A percentile compares a stretch with the other conserved stretches of the same genome.
Evolutionary conservation across 2,797 vertebrate genomes (phyloP).

Genomic region (Astyanax mexicanus): DNA sequence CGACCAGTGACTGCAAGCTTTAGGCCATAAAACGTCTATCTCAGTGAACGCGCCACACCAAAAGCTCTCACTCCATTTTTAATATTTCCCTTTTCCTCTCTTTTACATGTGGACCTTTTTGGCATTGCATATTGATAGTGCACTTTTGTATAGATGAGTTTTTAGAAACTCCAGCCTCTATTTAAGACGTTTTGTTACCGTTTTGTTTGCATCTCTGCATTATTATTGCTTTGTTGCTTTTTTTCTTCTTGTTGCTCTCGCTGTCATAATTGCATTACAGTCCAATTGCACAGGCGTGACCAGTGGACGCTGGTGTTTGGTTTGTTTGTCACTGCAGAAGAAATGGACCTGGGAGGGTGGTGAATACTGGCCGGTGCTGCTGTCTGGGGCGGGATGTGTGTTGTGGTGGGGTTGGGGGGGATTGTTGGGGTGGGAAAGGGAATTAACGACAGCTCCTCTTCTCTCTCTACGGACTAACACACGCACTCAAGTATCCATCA

Average conservation of each 20-base stretch:
- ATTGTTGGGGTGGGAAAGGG: constrained; percentile 21
- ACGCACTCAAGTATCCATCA: constrained; percentile 57
- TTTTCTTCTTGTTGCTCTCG: constrained; percentile 60
- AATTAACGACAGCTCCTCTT: constrained; percentile 41
- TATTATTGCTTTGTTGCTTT: constrained; percentile 63
- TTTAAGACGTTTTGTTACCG: constrained; percentile 74
- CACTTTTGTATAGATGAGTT: constrained; percentile 79
- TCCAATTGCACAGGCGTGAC: constrained; percentile 59
- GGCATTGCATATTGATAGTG: constrained; percentile 78
- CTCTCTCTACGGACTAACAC: constrained; percentile 49
- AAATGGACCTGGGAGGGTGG: constrained; percentile 35
- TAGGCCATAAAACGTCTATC: constrained; percentile 59
- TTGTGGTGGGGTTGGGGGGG: constrained; percentile 10
- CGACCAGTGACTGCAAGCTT: constrained; percentile 70
- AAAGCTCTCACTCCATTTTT: constrained; percentile 55
- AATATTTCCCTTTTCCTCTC: constrained; percentile 25
- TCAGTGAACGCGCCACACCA: constrained; percentile 67
- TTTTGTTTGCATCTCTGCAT: constrained; percentile 74
- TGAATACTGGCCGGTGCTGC: constrained; percentile 61
- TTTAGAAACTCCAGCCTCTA: constrained; percentile 72
- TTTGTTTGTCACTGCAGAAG: constrained; percentile 57
- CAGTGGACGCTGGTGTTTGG: constrained; percentile 49
- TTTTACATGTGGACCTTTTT: constrained; percentile 59
- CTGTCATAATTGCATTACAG: constrained; percentile 52
- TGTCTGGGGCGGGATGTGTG: constrained; percentile 49